A percentile compares a stretch with the other conserved stretches of the same genome.
phyloP scores from a whole-genome alignment of 2,113 vertebrate genomes.

The Aphelocoma coerulescens region DNA sequence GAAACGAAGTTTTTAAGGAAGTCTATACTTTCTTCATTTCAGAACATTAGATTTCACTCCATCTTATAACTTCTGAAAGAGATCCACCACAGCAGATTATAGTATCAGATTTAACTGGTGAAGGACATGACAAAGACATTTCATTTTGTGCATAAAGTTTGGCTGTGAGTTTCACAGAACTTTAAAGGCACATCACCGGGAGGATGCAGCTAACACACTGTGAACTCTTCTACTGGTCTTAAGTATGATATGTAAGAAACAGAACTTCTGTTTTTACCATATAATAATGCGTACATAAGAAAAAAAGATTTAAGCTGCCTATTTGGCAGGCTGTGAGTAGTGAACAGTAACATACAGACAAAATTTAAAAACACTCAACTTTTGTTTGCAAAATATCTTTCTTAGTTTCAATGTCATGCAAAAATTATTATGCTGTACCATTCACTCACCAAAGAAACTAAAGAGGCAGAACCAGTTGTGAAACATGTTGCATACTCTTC shows the following conservation, averaged over 20 bases:
- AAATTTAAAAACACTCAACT: neutral
- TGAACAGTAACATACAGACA: neutral
- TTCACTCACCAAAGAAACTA: neutral
- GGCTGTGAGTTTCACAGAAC: neutral
- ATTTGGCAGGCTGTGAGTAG: neutral
- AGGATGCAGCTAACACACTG: neutral
- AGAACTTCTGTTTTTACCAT: neutral
- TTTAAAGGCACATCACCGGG: neutral
- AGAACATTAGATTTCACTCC: neutral
- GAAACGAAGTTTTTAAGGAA: neutral
- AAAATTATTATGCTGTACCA: neutral
- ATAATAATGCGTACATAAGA: neutral
- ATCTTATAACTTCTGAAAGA: neutral
- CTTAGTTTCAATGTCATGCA: neutral
- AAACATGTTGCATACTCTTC: neutral
- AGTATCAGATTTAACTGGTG: neutral
- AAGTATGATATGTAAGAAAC: neutral
- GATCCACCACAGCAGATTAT: neutral
- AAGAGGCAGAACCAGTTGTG: neutral
- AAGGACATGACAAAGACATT: neutral
- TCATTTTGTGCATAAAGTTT: neutral
- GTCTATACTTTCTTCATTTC: neutral
- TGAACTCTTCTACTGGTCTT: neutral
- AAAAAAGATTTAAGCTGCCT: neutral
- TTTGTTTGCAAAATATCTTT: neutral